Evolutionary conservation across 2,797 vertebrate genomes (phyloP).

Genomic region (Glossophaga mutica): DNA sequence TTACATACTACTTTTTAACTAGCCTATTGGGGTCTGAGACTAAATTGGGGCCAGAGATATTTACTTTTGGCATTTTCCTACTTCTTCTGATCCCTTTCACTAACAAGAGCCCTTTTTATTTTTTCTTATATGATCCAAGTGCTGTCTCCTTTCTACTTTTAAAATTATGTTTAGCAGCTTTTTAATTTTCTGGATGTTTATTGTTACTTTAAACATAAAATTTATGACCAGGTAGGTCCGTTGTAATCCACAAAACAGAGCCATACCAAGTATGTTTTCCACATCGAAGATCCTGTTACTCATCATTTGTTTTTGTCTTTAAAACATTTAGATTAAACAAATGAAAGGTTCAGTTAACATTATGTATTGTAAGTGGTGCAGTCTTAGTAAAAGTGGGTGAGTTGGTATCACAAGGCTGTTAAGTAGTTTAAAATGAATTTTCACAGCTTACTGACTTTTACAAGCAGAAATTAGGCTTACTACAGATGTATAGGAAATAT

Average conservation of each 20-base stretch:
- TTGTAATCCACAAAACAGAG: neutral
- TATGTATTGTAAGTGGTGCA: neutral
- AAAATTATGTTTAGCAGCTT: neutral
- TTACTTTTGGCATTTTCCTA: neutral
- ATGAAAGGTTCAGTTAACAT: neutral
- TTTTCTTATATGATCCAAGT: neutral
- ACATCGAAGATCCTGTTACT: neutral
- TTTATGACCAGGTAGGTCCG: neutral
- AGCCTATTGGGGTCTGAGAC: neutral
- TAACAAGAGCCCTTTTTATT: neutral
- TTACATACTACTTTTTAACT: neutral
- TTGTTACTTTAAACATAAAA: conserved; percentile 21
- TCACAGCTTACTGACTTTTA: neutral
- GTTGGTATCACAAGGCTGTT: neutral
- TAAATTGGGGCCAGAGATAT: neutral
- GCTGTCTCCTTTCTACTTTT: neutral
- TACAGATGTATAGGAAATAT: neutral
- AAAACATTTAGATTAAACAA: neutral
- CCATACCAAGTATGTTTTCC: neutral
- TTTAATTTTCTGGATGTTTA: neutral
- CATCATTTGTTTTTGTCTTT: neutral
- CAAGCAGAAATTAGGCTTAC: neutral
- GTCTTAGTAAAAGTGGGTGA: neutral
- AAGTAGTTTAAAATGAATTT: conserved; percentile 40
- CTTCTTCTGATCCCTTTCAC: neutral